Base-by-base conservation (phyloP, 2,113 vertebrate genomes). In the Egretta garzetta region DNA sequence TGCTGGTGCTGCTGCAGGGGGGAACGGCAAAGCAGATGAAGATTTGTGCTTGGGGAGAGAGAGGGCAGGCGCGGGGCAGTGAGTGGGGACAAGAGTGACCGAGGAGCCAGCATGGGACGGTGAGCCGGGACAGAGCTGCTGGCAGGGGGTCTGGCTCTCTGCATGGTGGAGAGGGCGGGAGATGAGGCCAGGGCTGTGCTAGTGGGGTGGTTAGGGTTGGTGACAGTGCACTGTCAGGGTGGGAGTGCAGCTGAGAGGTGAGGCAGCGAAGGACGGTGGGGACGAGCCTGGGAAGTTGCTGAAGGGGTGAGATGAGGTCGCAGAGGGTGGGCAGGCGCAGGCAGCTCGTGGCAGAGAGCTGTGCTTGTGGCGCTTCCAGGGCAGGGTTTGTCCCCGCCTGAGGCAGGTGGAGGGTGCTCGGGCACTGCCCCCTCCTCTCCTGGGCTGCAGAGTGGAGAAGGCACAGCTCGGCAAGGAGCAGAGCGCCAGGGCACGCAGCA, bases 161-260 rank as follows among this genome's bases (percentile, higher is more conserved):
- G 52, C 0, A 0, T 35, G 47, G 9, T 55, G 41, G 49, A 27
- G 55, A 49, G 17, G 15, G 26, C 80, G 49, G 37, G 47, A 50
- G 64, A 39, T 2, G 5, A 52, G 45, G 32, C 52, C 21, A 50
- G 62, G n/a, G 23, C 28, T 1, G 0, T 41, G 80, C 30, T 79
- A 21, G 17, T 1, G 0, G 64, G 18, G 26, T 14, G 5, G 18
- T 59, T 47, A n/a, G 55, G 12, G 45, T 5, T 79, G 67, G 79
- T 59, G 52, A 15, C 0, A 0, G n/a, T 63, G 70, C 22, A 14
- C 6, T 21, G 33, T 59, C 1, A 0, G 15, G 4, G 45, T 67
- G 49, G 50, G 75, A 67, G 22, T 2, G 18, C 4, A 16, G 53
- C 41, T 9, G 59, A 63, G 86, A 67, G 12, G 10, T 45, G 84